Conservation (phyloP, 2,113 vertebrate genomes). For the Alaudala cheleensis region DNA sequence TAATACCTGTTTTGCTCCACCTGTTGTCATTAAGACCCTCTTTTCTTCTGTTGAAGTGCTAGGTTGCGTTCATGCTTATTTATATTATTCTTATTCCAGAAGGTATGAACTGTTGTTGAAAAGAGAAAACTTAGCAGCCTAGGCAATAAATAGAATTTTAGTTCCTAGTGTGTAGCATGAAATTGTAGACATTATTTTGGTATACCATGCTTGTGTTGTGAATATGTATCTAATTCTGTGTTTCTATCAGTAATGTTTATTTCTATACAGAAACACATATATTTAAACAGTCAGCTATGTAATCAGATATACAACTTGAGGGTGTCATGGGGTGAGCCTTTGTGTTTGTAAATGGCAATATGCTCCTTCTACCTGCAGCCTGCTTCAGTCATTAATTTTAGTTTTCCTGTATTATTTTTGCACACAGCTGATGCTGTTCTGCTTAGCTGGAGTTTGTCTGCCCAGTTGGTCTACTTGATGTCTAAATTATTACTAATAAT, state of each 20-base stretch:
- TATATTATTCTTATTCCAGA: neutral
- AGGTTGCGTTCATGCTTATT: conserved; percentile 28
- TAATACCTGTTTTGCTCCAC: conserved; percentile 47
- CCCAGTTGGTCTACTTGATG: neutral
- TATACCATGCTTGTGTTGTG: neutral
- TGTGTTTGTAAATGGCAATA: neutral
- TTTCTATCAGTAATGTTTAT: neutral
- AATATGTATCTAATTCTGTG: neutral
- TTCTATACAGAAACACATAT: neutral
- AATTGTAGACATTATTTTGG: conserved; percentile 1
- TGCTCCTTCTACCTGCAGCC: neutral
- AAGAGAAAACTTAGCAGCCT: conserved; percentile 23
- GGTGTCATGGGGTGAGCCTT: neutral
- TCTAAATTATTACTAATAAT: neutral
- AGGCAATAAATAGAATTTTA: conserved; percentile 4
- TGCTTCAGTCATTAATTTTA: neutral
- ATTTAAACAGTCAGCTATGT: neutral
- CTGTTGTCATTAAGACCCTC: conserved; percentile 47
- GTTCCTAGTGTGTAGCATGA: neutral
- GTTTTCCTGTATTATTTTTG: neutral
- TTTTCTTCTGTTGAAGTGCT: conserved; percentile 25
- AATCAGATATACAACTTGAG: neutral
- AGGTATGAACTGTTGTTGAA: neutral
- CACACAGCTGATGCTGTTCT: neutral
- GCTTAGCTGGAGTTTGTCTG: neutral